Conservation (phyloP, 2,888 invertebrate genomes). For the Cyaniris semiargus region DNA sequence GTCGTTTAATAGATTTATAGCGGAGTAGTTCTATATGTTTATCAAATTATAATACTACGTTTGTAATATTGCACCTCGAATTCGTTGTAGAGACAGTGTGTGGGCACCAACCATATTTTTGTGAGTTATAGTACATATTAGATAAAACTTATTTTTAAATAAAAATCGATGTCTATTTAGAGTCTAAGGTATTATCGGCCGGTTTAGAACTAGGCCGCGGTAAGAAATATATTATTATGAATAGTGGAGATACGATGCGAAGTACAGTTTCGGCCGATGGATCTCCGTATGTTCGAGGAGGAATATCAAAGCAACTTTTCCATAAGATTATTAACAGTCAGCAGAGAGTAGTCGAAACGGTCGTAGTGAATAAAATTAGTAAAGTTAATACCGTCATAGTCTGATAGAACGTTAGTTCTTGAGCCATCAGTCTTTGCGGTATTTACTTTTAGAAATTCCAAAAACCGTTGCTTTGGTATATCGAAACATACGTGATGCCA, state of each 20-base stretch:
- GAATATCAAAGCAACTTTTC: conserved; percentile 58
- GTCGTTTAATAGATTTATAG: conserved; percentile 35
- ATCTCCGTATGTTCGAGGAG: conserved; percentile 61
- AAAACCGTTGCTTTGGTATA: conserved; percentile 32
- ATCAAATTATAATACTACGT: conserved; percentile 38
- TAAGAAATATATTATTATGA: conserved; percentile 34
- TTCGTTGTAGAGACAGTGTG: conserved; percentile 38
- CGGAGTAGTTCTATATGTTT: conserved; percentile 38
- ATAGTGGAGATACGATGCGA: conserved; percentile 55
- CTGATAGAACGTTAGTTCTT: conserved; percentile 74
- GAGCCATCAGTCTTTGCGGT: conserved; percentile 74
- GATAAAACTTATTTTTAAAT: conserved; percentile 32
- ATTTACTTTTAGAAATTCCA: conserved; percentile 50
- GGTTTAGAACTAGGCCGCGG: conserved; percentile 32
- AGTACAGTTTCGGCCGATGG: conserved; percentile 54
- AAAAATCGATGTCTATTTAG: conserved; percentile 29
- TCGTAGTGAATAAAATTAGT: conserved; percentile 34
- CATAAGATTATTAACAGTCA: not conserved
- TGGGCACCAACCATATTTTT: conserved; percentile 46
- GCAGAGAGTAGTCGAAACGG: not conserved
- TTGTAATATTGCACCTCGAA: conserved; percentile 42
- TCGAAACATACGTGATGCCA: not conserved
- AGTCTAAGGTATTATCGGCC: conserved; percentile 19
- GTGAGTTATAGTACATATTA: conserved; percentile 39
- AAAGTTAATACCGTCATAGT: conserved; percentile 64